Evolutionary conservation across 2,797 vertebrate species (phyloP), one percentile per base, ranked within the genome.

Genomic region (Sarcophilus harrisii): DNA sequence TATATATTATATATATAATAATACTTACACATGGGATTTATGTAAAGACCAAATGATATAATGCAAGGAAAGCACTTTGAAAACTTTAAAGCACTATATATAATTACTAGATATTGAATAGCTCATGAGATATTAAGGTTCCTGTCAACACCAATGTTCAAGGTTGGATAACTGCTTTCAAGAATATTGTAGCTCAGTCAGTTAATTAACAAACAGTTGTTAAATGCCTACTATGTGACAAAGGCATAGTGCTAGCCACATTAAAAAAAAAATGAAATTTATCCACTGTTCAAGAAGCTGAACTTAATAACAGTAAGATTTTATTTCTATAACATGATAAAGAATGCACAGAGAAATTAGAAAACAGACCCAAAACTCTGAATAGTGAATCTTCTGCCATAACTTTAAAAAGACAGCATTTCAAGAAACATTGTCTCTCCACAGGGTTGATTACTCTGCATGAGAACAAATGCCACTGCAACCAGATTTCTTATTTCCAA

Each of bases 401-500:
- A 27, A 30, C 66, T 52, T 89, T 90, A 49, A 89, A 52, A 66
- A 58, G 55, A 58, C 32, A 21, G 18, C 0, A 0, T 30, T 66
- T 24, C 87, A 60, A 52, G 11, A 27, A 52, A 30, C 13, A 38
- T 11, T n/a, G 30, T 60, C 89, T n/a, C 60, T 93, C 90, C 55
- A 45, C 0, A 32, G 81, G 49, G 90, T 16, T 94, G 62, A 93
- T 93, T 91, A 95, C 1, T 38, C 89, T n/a, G 57, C n/a, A n/a
- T 10, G n/a, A 81, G n/a, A 81, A 21, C 94, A 90, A 89, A 93
- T 3, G 13, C 92, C n/a, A 52, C 73, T 18, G 38, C 52, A 87
- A 60, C 45, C 73, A 92, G 93, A 38, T 60, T 49, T 81, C 90
- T 89, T 29, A 58, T 91, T 60, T 62, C 93, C 38, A 92, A 18